Percentiles rank a stretch among this genome's conserved stretches.
Conservation (phyloP, 2,888 invertebrate genomes). For the Nemapogon koenigi region DNA sequence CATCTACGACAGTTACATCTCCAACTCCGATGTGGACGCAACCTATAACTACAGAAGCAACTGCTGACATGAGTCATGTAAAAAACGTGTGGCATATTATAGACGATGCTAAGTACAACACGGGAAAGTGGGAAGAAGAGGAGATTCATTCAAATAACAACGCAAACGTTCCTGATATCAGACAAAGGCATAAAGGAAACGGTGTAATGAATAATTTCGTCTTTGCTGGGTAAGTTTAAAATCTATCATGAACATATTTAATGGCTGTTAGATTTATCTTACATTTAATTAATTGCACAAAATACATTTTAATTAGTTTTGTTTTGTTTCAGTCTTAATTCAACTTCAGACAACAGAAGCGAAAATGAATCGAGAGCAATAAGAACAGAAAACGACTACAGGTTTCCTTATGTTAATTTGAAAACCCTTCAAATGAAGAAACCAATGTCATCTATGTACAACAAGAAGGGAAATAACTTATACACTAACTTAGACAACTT, state of each 20-base stretch:
- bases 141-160: slow-evolving; percentile 23
- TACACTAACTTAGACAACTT: slow-evolving; percentile 43
- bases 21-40: slow-evolving; percentile 13
- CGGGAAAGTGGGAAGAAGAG: slow-evolving; percentile 42
- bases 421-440: slow-evolving; percentile 53
- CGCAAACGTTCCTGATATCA: slow-evolving; percentile 14
- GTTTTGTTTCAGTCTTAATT: slow-evolving; percentile 35
- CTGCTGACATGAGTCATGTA: slow-evolving; percentile 27
- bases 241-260: neutral
- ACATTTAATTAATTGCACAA: neutral
- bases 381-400: slow-evolving; percentile 42
- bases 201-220: slow-evolving; percentile 33
- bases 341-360: slow-evolving; percentile 41
- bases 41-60: slow-evolving; percentile 31
- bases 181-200: slow-evolving; percentile 13
- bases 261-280: neutral
- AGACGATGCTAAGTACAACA: slow-evolving; percentile 33
- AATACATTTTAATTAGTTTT: slow-evolving; percentile 7
- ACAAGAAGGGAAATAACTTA: slow-evolving; percentile 37
- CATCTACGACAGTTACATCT: slow-evolving; percentile 22
- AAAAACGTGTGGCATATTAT: slow-evolving; percentile 57
- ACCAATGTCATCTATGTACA: slow-evolving; percentile 26
- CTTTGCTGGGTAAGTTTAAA: slow-evolving; percentile 40
- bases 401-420: slow-evolving; percentile 50
- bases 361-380: slow-evolving; percentile 58